Evolutionary conservation across 2,888 invertebrate species (phyloP), one percentile per base, ranked within the genome.

Genomic region (Chymomyza fuscimana): DNA sequence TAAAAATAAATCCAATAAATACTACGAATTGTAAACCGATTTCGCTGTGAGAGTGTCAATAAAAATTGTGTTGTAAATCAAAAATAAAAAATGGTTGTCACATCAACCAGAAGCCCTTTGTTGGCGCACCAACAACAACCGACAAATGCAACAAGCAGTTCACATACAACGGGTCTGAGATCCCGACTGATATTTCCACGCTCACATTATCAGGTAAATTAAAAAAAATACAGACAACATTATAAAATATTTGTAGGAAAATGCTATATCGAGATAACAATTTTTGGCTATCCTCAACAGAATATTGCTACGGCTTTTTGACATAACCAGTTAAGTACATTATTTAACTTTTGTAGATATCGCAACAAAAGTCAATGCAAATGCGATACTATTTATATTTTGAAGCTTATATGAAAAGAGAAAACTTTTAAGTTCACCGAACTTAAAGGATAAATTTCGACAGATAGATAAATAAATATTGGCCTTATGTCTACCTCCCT

Each of bases 181-280:
- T 91, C 91, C 63, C 89, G 91, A 69, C 73, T 91, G 70, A 85
- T 90, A 79, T 90, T 88, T 79, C 91, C 91, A 70, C 87, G 91
- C 67, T 90, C 82, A 75, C 90, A 90, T 77, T 90, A 90, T 86
- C 88, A 89, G 81, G 79, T 87, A 84, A 81, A 73, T 40, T 12
- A 15, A 19, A 54, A 51, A 51, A 51, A n/a, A 15, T 1, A 54
- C 19, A 54, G 4, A 54, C 54, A 54, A 32, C 1, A n/a, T 9
- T n/a, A 16, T n/a, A 7, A 16, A n/a, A n/a, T 54, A 1, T 15
- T 16, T 22, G 9, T 54, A 54, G 54, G 54, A 54, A 54, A 54
- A 19, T 54, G 0, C 0, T n/a, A 54, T 3, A n/a, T 3, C 2
- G 1, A 12, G 40, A 12, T 12, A 46, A 46, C 12, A 19, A 54